Evolutionary conservation across 2,888 invertebrate genomes (phyloP).

Genomic region (Scelioninae gen. 1): DNA sequence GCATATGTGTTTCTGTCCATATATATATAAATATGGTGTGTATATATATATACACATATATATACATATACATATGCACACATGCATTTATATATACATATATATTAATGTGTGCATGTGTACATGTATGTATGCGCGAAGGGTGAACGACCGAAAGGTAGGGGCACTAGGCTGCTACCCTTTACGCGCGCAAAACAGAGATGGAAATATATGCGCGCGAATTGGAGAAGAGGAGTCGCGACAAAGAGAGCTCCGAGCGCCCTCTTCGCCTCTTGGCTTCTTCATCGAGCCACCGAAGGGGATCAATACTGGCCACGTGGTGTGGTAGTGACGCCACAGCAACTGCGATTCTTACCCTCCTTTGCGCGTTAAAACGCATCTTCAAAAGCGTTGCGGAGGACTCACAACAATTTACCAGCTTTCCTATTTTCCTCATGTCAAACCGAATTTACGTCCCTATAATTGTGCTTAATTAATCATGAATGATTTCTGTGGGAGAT

Average conservation of each 20-base stretch:
- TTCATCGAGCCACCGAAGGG: slow-evolving; percentile 78
- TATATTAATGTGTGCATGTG: too few relatives aligned
- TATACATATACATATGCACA: slow-evolving; percentile 12
- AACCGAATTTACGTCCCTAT: too few relatives aligned
- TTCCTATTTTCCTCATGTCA: not conserved
- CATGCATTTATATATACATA: too few relatives aligned
- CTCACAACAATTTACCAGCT: slow-evolving; percentile 37
- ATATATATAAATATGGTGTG: too few relatives aligned
- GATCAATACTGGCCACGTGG: slow-evolving; percentile 84
- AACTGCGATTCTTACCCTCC: slow-evolving; percentile 66
- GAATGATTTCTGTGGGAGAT: too few relatives aligned
- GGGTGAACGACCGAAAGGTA: slow-evolving; percentile 83
- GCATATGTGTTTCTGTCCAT: too few relatives aligned
- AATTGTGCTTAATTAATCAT: too few relatives aligned
- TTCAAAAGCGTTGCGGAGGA: slow-evolving; percentile 58
- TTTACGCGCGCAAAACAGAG: slow-evolving; percentile 74
- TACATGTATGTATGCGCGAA: slow-evolving; percentile 72
- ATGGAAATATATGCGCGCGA: slow-evolving; percentile 36
- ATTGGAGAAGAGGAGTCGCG: slow-evolving; percentile 57
- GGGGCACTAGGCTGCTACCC: slow-evolving; percentile 84
- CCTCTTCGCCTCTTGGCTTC: slow-evolving; percentile 72
- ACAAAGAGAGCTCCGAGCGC: slow-evolving; percentile 69
- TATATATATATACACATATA: too few relatives aligned
- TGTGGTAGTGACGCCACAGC: slow-evolving; percentile 78
- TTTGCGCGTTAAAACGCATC: slow-evolving; percentile 65